Percentiles rank a stretch among this genome's conserved stretches.
These are phyloP conservation scores for Nephrotoma appendiculata DNA, from an alignment of 2,888 invertebrate species.

Conservation along the genomic window DNA sequence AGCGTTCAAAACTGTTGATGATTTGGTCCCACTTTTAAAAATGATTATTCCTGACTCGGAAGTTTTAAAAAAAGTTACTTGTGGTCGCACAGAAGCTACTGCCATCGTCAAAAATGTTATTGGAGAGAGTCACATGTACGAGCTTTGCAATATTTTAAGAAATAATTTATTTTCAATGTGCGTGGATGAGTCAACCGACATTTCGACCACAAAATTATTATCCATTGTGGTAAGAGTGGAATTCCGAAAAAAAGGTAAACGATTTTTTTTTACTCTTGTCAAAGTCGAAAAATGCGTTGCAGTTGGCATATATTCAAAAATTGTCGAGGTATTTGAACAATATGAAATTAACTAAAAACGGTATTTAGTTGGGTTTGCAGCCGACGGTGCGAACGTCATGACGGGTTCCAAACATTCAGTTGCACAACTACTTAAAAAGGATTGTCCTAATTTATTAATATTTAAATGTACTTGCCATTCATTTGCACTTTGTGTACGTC, in stretches of 20 bases:
- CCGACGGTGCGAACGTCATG: slow-evolving; percentile 26
- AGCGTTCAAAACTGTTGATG: neutral
- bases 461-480: slow-evolving; percentile 26
- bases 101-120: neutral
- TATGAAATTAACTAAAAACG: slow-evolving; percentile 17
- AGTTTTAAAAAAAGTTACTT: neutral
- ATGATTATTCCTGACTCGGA: neutral
- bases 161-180: slow-evolving; percentile 8
- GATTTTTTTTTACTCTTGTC: slow-evolving; percentile 9
- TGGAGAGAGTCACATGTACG: neutral
- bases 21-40: neutral
- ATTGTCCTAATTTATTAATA: slow-evolving; percentile 20
- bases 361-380: slow-evolving; percentile 23
- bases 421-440: slow-evolving; percentile 18
- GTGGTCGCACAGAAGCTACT: no score
- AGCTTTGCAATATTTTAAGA: neutral
- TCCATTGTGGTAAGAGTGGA: no score
- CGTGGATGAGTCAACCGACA: slow-evolving; percentile 19
- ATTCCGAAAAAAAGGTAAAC: no score
- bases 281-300: slow-evolving; percentile 14
- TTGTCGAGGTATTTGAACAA: slow-evolving; percentile 10
- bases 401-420: slow-evolving; percentile 21
- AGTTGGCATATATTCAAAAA: neutral
- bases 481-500: slow-evolving; percentile 16
- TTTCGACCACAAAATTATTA: no score